Evolutionary conservation across 2,888 invertebrate genomes (phyloP), one percentile per base, ranked within the genome.

Genomic region (Margaritifera margaritifera): DNA sequence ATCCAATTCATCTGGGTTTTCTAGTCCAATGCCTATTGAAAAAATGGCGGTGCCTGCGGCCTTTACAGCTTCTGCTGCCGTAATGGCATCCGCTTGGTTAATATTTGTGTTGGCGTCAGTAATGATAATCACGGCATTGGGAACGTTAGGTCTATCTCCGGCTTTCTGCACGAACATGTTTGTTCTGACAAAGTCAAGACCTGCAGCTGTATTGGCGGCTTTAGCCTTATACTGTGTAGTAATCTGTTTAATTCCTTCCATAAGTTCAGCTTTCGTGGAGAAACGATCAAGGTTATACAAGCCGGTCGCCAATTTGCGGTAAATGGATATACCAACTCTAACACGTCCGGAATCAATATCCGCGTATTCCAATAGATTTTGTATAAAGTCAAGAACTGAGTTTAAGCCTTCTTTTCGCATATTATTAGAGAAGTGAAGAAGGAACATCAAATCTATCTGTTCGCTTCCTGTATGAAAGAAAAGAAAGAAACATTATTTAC

Each of bases 201-300:
- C 86, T 8, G 77, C 64, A 1, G 82, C 80, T 8, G 80, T 68
- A 58, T 80, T 81, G n/a, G 82, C 75, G 1, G 59, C 50, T 42
- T 72, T 72, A 11, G 79, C 74, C 25, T 80, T 72, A 51, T 66
- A 75, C 55, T 64, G 71, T 59, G 69, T 73, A 11, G 73, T 61
- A 24, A 86, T 77, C 6, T 67, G 69, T 22, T 75, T 75, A 15
- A 84, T 79, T 11, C 77, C 81, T 18, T 52, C 62, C 6, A 79
- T 52, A 6, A 86, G 66, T 11, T 71, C 77, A 15, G 70, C 66
- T 64, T 79, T 81, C 8, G 74, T 75, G n/a, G 57, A 60, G 73
- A 81, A 80, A 25, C 77, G 71, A 61, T 82, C 79, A 60, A 84
- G 78, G 62, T 83, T 78, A 72, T 84, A 86, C n/a, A 81, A 22